Evolutionary conservation across 2,797 vertebrate species (phyloP), one percentile per base, ranked within the genome.

Genomic region (Enteromius anoplus): DNA sequence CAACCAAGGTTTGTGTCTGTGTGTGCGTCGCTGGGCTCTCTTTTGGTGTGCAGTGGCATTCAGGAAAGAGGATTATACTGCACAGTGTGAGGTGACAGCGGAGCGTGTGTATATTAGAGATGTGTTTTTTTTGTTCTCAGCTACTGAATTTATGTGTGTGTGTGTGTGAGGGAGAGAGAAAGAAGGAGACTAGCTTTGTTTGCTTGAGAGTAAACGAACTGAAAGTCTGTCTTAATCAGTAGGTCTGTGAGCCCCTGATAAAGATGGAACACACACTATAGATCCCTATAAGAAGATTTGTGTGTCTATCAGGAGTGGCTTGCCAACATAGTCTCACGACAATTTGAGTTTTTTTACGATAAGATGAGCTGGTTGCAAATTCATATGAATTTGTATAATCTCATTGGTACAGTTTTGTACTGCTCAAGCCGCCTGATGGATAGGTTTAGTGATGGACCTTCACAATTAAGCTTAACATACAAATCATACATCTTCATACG

Each of bases 31-130:
- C 60, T 69, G 69, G 53, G 64, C 29, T 78, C 60, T 40, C 58
- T 81, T 84, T 77, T 66, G 65, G 82, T 84, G 70, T 58, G 84
- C 79, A 40, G 58, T 79, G 69, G 75, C 78, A 86, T 84, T 86
- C 76, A 80, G 75, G 40, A 80, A 86, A 86, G 86, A 84, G 86
- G 86, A 86, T 87, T 85, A 86, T 82, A 81, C 68, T 19, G 68
- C 73, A 45, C 86, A 84, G 84, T 82, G 40, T 86, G 86, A 86
- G 65, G 83, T 82, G 82, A 83, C 64, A n/a, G 71, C 29, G 60
- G 32, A 82, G 47, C n/a, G 72, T 65, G 81, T 83, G 79, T 84
- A 58, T 85, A 85, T 82, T 80, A 42, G 75, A 70, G 68, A 75
- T 66, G 71, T 17, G 37, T 51, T 78, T 66, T 80, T 26, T 29